phyloP scores from a whole-genome alignment of 2,113 vertebrate genomes.

The Platichthys stellatus region DNA sequence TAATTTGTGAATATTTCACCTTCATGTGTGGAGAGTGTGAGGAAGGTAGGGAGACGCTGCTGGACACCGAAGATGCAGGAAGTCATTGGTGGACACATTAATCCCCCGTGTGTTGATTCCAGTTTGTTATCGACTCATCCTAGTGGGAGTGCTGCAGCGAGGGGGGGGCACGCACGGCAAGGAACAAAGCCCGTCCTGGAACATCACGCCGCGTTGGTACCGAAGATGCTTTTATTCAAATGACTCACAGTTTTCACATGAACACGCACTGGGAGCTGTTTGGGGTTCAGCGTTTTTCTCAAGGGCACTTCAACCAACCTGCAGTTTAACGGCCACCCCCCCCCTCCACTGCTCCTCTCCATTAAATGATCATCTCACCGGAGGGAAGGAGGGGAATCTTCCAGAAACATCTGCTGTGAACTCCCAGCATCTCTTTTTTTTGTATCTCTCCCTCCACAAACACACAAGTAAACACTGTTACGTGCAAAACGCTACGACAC shows the following conservation, averaged over 20 bases:
- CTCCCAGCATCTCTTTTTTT: constrained; percentile 7
- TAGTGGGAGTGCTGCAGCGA: not conserved
- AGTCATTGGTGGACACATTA: no score
- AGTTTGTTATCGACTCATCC: no score
- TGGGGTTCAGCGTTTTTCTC: not conserved
- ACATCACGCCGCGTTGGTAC: not conserved
- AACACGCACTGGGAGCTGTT: not conserved
- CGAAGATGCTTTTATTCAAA: constrained; percentile 5
- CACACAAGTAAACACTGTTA: not conserved
- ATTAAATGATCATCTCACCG: not conserved
- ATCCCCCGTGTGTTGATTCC: no score
- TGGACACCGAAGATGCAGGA: no score
- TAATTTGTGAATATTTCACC: no score
- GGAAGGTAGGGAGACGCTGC: no score
- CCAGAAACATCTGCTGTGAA: not conserved
- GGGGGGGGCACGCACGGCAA: not conserved
- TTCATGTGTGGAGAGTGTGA: no score
- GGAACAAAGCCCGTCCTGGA: not conserved
- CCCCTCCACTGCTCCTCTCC: not conserved
- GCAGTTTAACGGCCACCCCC: not conserved
- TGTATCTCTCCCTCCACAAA: not conserved
- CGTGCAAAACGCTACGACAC: not conserved
- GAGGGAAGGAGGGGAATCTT: not conserved
- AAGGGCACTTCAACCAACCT: not conserved
- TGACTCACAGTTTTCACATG: not conserved